phyloP scores from a whole-genome alignment of 2,113 vertebrate genomes.

The Periophthalmodon schlosseri region DNA sequence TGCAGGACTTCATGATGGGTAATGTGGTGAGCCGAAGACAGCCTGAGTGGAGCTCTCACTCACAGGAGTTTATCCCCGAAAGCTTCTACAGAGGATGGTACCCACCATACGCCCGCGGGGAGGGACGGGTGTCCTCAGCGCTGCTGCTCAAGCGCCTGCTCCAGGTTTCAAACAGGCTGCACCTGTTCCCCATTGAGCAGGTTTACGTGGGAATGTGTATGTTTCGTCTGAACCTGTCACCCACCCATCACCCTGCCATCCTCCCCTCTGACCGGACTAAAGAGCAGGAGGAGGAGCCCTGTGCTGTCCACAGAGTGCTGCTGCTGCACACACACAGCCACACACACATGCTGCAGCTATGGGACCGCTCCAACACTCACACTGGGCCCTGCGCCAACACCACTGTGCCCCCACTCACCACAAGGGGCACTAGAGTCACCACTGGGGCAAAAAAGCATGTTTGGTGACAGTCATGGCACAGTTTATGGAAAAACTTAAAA shows the following conservation, averaged over 20 bases:
- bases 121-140: slow-evolving; percentile 76
- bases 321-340: slow-evolving; percentile 75
- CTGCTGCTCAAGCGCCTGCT: slow-evolving; percentile 62
- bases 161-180: slow-evolving; percentile 57
- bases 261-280: slow-evolving; percentile 70
- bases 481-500: too few species aligned
- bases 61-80: slow-evolving; percentile 77
- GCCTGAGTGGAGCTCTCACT: slow-evolving; percentile 37
- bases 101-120: slow-evolving; percentile 73
- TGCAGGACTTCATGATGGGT: slow-evolving; percentile 70
- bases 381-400: neutral
- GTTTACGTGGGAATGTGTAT: slow-evolving; percentile 82
- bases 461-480: neutral
- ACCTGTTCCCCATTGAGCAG: slow-evolving; percentile 80
- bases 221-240: slow-evolving; percentile 54
- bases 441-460: neutral
- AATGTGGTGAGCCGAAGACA: slow-evolving; percentile 51
- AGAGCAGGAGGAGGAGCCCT: slow-evolving; percentile 44
- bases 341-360: slow-evolving; percentile 52
- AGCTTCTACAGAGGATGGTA: slow-evolving; percentile 75
- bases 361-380: slow-evolving; percentile 31
- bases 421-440: neutral
- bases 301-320: slow-evolving; percentile 67
- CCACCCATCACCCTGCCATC: slow-evolving; percentile 69
- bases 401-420: neutral